phyloP scores from a whole-genome alignment of 2,888 invertebrate species.

The Nebria brevicollis region DNA sequence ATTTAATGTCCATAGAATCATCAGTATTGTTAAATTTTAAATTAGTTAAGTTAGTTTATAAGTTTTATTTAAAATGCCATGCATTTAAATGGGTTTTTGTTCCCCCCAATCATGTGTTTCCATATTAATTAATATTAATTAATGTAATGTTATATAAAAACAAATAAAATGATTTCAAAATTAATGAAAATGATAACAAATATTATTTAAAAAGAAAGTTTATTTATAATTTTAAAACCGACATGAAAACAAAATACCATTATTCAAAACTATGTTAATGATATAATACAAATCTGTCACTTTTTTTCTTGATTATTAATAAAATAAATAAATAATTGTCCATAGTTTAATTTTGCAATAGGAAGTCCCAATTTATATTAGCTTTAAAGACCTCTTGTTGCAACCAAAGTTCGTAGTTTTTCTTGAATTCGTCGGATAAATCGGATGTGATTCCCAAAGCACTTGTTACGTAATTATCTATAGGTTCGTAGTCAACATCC shows the following conservation, averaged over 20 bases:
- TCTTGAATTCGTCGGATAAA: slow-evolving; percentile 91
- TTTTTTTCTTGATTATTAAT: background rate
- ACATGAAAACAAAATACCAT: background rate
- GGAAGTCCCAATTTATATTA: slow-evolving; percentile 79
- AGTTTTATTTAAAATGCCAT: too few relatives aligned
- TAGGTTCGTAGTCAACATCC: slow-evolving; percentile 71
- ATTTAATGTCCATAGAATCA: too few relatives aligned
- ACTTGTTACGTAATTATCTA: slow-evolving; percentile 85
- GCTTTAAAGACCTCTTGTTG: slow-evolving; percentile 95
- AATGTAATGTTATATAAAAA: too few relatives aligned
- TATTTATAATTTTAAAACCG: background rate
- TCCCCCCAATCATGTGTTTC: too few relatives aligned
- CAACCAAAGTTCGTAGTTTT: slow-evolving; percentile 94
- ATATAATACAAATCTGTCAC: background rate
- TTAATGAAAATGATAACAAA: too few relatives aligned
- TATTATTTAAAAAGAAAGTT: background rate
- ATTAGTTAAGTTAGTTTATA: too few relatives aligned
- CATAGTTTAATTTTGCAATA: slow-evolving; percentile 31
- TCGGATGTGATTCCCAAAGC: slow-evolving; percentile 82
- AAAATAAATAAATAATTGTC: background rate
- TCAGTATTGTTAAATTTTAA: too few relatives aligned
- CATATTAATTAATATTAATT: too few relatives aligned
- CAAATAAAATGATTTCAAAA: too few relatives aligned
- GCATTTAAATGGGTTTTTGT: too few relatives aligned
- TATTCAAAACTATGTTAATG: background rate